A percentile compares a stretch with the other conserved stretches of the same genome.
Evolutionary conservation across 2,888 invertebrate genomes (phyloP).

Genomic region (Iphiclides podalirius): DNA sequence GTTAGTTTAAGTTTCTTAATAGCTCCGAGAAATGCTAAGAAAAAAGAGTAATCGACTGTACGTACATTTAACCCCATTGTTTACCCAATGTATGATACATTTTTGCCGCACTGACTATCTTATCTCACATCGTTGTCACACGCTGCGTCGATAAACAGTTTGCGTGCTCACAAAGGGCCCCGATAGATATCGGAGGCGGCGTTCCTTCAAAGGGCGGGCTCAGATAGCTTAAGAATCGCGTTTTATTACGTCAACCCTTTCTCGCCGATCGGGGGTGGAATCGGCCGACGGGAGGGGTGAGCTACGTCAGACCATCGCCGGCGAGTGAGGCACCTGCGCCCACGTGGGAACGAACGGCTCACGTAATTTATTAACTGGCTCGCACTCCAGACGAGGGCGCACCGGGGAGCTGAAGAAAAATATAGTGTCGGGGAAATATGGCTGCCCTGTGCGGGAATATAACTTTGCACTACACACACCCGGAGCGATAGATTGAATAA

Average conservation of each 20-base stretch:
- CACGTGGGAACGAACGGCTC: constrained; percentile 40
- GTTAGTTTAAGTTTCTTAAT: no score
- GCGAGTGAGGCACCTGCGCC: constrained; percentile 58
- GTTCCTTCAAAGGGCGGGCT: constrained; percentile 21
- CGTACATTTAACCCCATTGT: no score
- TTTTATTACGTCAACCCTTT: constrained; percentile 29
- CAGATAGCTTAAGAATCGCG: constrained; percentile 14
- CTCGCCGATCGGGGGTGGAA: constrained; percentile 32
- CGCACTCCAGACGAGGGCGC: constrained; percentile 28
- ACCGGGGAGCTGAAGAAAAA: constrained; percentile 39
- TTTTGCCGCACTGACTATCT: no score
- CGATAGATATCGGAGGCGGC: constrained; percentile 17
- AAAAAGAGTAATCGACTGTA: no score
- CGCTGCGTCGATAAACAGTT: no score
- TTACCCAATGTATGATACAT: no score
- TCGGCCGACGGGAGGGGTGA: constrained; percentile 34
- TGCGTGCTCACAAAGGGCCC: no score
- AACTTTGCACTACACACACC: not conserved
- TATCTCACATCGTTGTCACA: no score
- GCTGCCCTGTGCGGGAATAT: constrained; percentile 5
- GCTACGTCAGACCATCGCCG: constrained; percentile 52
- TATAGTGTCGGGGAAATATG: constrained; percentile 30
- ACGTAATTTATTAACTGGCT: constrained; percentile 53
- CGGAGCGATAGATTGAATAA: not conserved
- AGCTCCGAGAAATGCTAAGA: no score